Conservation (phyloP, 2,797 vertebrate genomes). For the Rhynchonycteris naso region DNA sequence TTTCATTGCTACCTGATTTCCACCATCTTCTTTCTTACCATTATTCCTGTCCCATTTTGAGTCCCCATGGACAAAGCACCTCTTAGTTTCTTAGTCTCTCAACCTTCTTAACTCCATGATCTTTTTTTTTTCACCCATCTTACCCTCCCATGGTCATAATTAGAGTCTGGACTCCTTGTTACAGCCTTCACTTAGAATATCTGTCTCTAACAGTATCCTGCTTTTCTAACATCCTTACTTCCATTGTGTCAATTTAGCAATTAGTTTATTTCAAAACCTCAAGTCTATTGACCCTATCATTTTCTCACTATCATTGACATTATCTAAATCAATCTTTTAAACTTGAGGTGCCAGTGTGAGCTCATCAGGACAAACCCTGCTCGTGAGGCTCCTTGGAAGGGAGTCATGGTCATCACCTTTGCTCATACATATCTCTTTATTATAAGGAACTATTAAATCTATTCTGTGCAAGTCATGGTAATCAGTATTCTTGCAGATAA, state of each 20-base stretch:
- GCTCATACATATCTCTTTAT: not conserved
- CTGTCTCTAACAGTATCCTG: not conserved
- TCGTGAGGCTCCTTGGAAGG: not conserved
- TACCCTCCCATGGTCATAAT: not conserved
- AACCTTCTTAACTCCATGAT: not conserved
- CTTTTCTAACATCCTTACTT: not conserved
- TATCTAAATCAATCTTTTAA: not conserved
- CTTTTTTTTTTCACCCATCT: not conserved
- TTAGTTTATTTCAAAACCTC: not conserved
- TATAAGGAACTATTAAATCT: not conserved
- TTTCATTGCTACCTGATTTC: not conserved
- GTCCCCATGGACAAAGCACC: not conserved
- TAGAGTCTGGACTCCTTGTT: not conserved
- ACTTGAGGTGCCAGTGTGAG: not conserved
- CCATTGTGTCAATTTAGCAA: not conserved
- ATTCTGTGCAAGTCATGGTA: not conserved
- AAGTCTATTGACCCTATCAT: not conserved
- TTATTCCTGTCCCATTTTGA: not conserved
- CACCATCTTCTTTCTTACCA: not conserved
- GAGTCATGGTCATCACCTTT: not conserved
- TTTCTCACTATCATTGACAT: not conserved
- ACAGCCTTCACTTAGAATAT: not conserved
- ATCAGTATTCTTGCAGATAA: not conserved
- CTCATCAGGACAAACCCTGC: not conserved
- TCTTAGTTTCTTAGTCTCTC: not conserved